phyloP scores from a whole-genome alignment of 1,140 invertebrate species.

The Drosophila nannoptera region DNA sequence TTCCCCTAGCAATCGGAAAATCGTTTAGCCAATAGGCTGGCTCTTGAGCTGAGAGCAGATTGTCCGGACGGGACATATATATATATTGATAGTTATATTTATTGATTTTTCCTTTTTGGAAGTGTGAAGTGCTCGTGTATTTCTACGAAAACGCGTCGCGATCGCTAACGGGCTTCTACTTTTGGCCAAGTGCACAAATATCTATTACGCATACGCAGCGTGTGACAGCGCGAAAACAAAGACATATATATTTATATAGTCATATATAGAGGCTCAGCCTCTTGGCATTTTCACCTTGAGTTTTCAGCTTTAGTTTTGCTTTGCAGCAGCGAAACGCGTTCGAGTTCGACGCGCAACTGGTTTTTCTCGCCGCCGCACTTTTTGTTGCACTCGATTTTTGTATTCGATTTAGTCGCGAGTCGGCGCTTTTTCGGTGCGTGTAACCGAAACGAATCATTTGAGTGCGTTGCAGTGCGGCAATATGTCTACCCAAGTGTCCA shows the following conservation, averaged over 20 bases:
- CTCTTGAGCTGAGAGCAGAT: no score
- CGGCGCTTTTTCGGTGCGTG: neutral
- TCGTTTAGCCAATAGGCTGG: no score
- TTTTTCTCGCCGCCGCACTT: neutral
- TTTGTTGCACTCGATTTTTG: neutral
- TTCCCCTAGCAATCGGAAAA: no score
- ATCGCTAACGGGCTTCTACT: slow-evolving; percentile 2
- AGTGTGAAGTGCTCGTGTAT: slow-evolving; percentile 19
- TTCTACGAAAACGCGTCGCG: slow-evolving; percentile 4
- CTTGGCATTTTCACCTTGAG: slow-evolving; percentile 33
- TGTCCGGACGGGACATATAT: no score
- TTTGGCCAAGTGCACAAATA: slow-evolving; percentile 59
- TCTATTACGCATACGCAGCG: slow-evolving; percentile 72
- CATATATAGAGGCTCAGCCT: neutral
- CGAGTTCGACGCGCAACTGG: slow-evolving; percentile 20
- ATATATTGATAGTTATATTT: no score
- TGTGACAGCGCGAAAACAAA: slow-evolving; percentile 33
- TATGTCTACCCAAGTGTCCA: slow-evolving; percentile 75
- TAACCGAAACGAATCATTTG: slow-evolving; percentile 46
- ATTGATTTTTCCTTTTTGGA: no score
- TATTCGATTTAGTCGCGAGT: slow-evolving; percentile 2
- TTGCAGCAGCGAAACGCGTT: slow-evolving; percentile 21
- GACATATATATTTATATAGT: slow-evolving; percentile 1
- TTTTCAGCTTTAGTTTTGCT: slow-evolving; percentile 23
- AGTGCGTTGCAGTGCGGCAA: slow-evolving; percentile 38